These are phyloP conservation scores for Bombus consobrinus DNA, from an alignment of 1,140 invertebrate species.

Conservation along the genomic window DNA sequence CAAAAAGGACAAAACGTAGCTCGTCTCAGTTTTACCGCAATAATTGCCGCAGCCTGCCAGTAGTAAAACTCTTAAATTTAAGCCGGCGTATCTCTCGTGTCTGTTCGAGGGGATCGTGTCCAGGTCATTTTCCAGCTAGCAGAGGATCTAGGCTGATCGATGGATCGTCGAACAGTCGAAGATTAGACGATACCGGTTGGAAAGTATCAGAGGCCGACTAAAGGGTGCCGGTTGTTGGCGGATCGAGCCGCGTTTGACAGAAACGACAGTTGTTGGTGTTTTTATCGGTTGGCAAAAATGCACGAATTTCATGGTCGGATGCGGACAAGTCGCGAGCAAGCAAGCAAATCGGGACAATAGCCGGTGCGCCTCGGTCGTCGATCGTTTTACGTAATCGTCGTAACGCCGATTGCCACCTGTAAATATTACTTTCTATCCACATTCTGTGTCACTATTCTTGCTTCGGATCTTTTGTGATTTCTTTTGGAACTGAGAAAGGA, in stretches of 20 bases:
- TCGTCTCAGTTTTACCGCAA: slow-evolving; percentile 38
- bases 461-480: background rate
- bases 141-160: slow-evolving; percentile 21
- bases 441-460: slow-evolving; percentile 53
- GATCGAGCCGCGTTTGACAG: slow-evolving; percentile 37
- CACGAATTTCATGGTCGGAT: slow-evolving; percentile 65
- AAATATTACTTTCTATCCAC: slow-evolving; percentile 66
- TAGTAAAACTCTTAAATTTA: slow-evolving; percentile 48
- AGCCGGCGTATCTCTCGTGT: background rate
- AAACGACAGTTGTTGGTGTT: slow-evolving; percentile 40
- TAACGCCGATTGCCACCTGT: slow-evolving; percentile 34
- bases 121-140: background rate
- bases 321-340: slow-evolving; percentile 60
- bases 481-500: background rate
- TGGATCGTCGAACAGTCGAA: background rate
- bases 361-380: slow-evolving; percentile 12
- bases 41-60: slow-evolving; percentile 25
- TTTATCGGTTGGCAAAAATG: slow-evolving; percentile 56
- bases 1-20: background rate
- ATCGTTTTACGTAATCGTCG: slow-evolving; percentile 61
- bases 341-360: slow-evolving; percentile 65
- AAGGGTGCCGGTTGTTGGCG: slow-evolving; percentile 40
- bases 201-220: background rate
- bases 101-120: too few relatives aligned
- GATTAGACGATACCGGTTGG: slow-evolving; percentile 35